These are phyloP conservation scores for Silurus meridionalis DNA, from an alignment of 2,113 vertebrate genomes.

Conservation along the genomic window DNA sequence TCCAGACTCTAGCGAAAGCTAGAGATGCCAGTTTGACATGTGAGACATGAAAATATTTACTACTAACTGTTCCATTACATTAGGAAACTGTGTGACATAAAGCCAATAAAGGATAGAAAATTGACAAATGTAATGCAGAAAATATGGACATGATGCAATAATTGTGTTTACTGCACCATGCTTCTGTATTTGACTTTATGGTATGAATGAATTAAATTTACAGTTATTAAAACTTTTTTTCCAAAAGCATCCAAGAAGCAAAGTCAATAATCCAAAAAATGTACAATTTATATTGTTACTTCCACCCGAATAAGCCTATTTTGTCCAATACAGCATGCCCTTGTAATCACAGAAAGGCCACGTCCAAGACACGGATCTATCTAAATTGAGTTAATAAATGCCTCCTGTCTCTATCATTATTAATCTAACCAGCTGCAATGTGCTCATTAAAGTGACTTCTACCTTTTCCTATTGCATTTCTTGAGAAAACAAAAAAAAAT, in stretches of 20 bases:
- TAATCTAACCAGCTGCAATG: conserved; percentile 46
- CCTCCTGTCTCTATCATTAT: conserved; percentile 21
- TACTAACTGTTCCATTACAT: neutral
- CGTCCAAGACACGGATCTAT: conserved; percentile 50
- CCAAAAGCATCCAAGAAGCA: conserved; percentile 46
- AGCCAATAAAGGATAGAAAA: neutral
- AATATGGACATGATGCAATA: neutral
- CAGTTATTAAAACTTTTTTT: conserved; percentile 40
- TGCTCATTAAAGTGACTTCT: neutral
- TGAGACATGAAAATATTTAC: neutral
- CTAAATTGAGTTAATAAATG: conserved; percentile 50
- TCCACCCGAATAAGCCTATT: conserved; percentile 57
- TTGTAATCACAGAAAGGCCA: conserved; percentile 48
- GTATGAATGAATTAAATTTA: conserved; percentile 1
- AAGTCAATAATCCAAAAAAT: conserved; percentile 55
- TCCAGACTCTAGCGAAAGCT: neutral
- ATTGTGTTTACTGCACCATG: neutral
- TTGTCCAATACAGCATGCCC: conserved; percentile 57
- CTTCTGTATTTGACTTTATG: neutral
- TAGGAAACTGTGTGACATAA: conserved; percentile 2
- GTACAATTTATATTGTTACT: conserved; percentile 55
- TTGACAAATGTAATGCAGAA: neutral
- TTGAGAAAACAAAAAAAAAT: neutral
- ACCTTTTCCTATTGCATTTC: neutral
- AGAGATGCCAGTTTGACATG: neutral